A percentile compares a stretch with the other conserved stretches of the same genome.
Conservation (phyloP, 2,113 vertebrate genomes). For the Mungos mungo region DNA sequence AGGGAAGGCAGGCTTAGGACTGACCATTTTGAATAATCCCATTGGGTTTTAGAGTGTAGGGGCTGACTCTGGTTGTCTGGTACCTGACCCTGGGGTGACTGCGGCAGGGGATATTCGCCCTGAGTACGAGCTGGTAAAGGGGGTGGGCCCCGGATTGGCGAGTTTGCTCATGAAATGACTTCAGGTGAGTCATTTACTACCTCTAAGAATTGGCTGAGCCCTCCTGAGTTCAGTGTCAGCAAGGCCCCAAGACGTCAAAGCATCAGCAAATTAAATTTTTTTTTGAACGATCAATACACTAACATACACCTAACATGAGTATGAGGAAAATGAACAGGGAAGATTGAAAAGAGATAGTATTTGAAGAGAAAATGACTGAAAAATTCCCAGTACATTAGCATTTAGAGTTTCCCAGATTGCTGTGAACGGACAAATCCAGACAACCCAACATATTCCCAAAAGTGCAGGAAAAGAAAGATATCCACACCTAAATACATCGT, state of each 20-base stretch:
- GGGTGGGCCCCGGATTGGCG: not conserved
- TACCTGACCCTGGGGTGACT: not conserved
- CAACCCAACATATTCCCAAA: not conserved
- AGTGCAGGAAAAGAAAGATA: not conserved
- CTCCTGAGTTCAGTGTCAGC: not conserved
- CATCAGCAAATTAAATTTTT: not conserved
- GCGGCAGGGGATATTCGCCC: too few species aligned
- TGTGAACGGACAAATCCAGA: not conserved
- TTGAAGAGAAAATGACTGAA: not conserved
- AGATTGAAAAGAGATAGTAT: not conserved
- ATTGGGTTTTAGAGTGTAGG: not conserved
- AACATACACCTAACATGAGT: not conserved
- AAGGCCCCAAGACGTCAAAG: not conserved
- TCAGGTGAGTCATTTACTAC: not conserved
- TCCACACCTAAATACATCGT: not conserved
- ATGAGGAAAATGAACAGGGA: not conserved
- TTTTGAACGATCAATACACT: not conserved
- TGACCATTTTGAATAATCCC: not conserved
- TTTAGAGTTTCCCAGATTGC: too few species aligned
- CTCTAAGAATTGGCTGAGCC: not conserved
- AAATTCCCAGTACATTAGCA: not conserved
- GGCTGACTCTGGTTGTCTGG: not conserved
- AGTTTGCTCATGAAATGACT: not conserved
- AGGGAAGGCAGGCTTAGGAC: not conserved
- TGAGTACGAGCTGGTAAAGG: accelerated